A percentile compares a stretch with the other conserved stretches of the same genome.
These are phyloP conservation scores for Cantharis flavilabris DNA, from an alignment of 2,888 invertebrate species.

Conservation along the genomic window DNA sequence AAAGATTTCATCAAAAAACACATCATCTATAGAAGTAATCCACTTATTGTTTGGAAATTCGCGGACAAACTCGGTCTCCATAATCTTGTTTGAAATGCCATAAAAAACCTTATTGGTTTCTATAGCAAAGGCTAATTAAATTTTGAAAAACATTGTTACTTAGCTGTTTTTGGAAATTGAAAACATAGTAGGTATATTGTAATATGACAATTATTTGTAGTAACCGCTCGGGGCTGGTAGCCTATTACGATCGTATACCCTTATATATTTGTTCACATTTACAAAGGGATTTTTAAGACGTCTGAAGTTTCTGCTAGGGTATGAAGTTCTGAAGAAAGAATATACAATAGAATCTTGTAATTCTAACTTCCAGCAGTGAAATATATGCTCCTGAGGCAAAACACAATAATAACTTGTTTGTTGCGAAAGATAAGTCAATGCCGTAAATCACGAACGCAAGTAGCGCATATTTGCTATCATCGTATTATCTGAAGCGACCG, in stretches of 20 bases:
- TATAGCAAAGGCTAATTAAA: neutral
- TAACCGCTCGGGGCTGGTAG: neutral
- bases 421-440: slow-evolving; percentile 19
- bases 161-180: neutral
- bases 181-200: neutral
- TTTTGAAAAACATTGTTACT: neutral
- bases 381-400: slow-evolving; percentile 12
- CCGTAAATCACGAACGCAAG: slow-evolving; percentile 21
- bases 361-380: slow-evolving; percentile 9
- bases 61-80: neutral
- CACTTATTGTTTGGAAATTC: neutral
- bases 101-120: neutral
- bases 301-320: neutral
- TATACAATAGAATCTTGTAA: slow-evolving; percentile 7
- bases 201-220: neutral
- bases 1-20: neutral
- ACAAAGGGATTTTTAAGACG: neutral
- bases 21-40: neutral
- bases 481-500: slow-evolving; percentile 21
- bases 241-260: neutral
- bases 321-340: slow-evolving; percentile 5
- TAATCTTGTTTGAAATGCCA: neutral
- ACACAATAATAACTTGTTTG: slow-evolving; percentile 22
- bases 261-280: neutral
- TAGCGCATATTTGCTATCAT: slow-evolving; percentile 26